phyloP scores from a whole-genome alignment of 2,797 vertebrate genomes.

The Botia almorhae region DNA sequence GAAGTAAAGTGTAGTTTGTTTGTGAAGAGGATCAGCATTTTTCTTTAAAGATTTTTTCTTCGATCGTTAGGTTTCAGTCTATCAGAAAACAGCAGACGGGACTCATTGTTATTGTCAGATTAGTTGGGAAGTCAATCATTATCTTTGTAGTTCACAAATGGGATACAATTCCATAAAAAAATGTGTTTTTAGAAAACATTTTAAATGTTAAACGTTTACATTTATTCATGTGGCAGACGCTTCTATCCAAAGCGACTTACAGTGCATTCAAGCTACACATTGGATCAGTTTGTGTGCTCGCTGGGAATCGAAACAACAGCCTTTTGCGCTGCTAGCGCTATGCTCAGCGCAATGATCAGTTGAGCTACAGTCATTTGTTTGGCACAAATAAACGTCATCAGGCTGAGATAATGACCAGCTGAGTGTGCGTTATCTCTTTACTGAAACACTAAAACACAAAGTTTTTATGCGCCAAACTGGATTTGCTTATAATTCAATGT shows the following conservation, averaged over 20 bases:
- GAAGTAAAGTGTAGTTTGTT: neutral
- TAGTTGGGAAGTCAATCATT: neutral
- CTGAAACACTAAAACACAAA: no score
- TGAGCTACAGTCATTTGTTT: no score
- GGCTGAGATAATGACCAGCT: neutral
- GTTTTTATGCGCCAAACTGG: neutral
- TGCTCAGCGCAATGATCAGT: no score
- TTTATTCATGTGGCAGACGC: no score
- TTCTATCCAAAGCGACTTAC: no score
- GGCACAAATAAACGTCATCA: no score
- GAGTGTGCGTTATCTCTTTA: neutral
- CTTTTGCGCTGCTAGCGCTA: no score
- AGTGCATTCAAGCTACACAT: no score
- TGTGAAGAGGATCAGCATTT: neutral
- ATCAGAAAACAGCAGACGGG: constrained; percentile 11
- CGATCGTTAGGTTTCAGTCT: no score
- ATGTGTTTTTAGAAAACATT: neutral
- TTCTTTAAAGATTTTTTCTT: no score
- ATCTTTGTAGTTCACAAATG: neutral
- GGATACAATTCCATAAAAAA: neutral
- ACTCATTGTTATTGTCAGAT: constrained; percentile 8
- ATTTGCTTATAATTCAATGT: constrained; percentile 4
- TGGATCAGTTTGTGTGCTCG: no score
- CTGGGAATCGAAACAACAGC: no score
- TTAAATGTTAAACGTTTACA: neutral